phyloP scores from a whole-genome alignment of 2,888 invertebrate genomes.

The Drepanosiphum platanoidis region DNA sequence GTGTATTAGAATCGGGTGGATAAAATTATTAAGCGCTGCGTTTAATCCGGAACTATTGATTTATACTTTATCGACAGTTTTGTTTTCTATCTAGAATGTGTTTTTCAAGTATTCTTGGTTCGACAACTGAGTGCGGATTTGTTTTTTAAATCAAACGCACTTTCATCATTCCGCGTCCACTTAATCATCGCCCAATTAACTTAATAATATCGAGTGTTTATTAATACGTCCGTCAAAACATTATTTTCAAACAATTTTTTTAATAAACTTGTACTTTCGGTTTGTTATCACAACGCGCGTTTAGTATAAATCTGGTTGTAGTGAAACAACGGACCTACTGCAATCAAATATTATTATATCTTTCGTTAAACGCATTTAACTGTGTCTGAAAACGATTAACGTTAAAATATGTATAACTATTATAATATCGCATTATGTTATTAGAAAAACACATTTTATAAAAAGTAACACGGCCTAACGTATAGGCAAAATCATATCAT shows the following conservation, averaged over 20 bases:
- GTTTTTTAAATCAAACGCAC: background rate
- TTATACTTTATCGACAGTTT: background rate
- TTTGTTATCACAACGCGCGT: no score
- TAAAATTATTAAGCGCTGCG: background rate
- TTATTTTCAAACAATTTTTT: background rate
- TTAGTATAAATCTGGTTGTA: no score
- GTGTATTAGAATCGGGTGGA: no score
- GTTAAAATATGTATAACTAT: no score
- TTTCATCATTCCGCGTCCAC: background rate
- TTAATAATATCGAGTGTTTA: background rate
- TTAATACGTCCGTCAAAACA: background rate
- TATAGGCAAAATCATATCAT: constrained; percentile 5
- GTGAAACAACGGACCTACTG: no score
- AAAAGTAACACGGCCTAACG: constrained; percentile 5
- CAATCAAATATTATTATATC: no score
- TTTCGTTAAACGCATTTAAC: no score
- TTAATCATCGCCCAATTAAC: background rate
- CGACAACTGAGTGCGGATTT: no score
- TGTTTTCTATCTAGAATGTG: background rate
- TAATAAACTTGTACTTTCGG: background rate
- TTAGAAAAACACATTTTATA: no score
- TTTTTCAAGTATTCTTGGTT: no score
- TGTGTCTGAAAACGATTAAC: no score
- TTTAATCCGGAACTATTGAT: background rate
- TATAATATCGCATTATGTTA: no score